Evolutionary conservation across 2,113 vertebrate genomes (phyloP), one percentile per base, ranked within the genome.

Genomic region (Cyanistes caeruleus): DNA sequence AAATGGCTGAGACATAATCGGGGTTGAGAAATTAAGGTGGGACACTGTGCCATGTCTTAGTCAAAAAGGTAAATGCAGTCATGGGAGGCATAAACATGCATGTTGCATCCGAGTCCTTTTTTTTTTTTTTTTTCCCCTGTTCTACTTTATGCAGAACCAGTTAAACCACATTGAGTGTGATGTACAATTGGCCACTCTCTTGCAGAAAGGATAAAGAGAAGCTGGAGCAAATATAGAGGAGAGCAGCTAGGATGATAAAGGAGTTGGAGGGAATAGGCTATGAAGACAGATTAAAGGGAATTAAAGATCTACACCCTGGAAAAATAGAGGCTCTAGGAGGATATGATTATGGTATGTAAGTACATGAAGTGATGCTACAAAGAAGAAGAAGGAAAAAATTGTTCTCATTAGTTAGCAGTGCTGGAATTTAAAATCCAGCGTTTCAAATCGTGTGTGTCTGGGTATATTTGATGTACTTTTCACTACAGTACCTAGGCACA

Each of bases 361-460:
- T 95, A 95, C 95, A 90, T 96, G 94, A 96, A 97, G 87, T 89
- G 96, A 97, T 93, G 94, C 86, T 97, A 97, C 96, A 97, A 97
- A 97, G 96, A 94, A 83, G 96, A 94, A 95, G 94, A 95, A 89
- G 52, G 72, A 70, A 93, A 94, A 97, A 96, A 97, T 96, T 92
- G 96, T 96, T 97, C 96, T 97, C 95, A 95, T 97, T 97, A 97
- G 95, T 96, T 97, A 91, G 95, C 88, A 92, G 69, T 91, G 93
- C 84, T 91, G 91, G 95, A 96, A 95, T 93, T 95, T 90, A 92
- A 97, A 97, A 96, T 97, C 94, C 89, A 84, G 87, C 92, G 2
- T 96, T 96, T 97, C 95, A 95, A 94, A 96, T 96, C 30, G 3
- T 87, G 43, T 89, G 79, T 10, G 63, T 94, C 92, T 93, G 86